phyloP scores from a whole-genome alignment of 92 coral and sea anemone genomes.

The Phenganax subtilis region DNA sequence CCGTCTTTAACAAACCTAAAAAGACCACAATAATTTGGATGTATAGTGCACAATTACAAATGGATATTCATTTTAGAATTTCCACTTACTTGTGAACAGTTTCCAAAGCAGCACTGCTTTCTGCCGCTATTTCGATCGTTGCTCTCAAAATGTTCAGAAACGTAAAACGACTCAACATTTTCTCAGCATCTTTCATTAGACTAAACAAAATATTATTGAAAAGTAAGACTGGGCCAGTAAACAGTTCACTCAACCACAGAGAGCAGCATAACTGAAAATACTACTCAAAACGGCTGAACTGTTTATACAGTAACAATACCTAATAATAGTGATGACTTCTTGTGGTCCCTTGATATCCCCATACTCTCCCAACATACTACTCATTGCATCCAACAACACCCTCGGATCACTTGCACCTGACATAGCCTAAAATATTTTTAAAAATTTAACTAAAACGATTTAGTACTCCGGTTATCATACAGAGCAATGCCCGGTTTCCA shows the following conservation, averaged over 20 bases:
- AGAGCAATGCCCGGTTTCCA: no score
- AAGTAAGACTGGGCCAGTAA: neutral
- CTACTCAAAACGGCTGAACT: neutral
- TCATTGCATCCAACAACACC: conserved; percentile 75
- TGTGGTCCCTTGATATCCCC: conserved; percentile 92
- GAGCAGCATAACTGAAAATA: neutral
- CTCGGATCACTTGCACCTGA: conserved; percentile 81
- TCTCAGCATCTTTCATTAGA: conserved; percentile 91
- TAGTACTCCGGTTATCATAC: no score
- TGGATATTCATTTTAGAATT: neutral
- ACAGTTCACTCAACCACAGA: neutral
- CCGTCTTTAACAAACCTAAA: conserved; percentile 76
- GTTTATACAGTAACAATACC: conserved; percentile 36
- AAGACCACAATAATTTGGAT: neutral
- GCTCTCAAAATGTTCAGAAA: conserved; percentile 83
- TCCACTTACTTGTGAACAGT: conserved; percentile 76
- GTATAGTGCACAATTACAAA: neutral
- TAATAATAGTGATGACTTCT: conserved; percentile 75
- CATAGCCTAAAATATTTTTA: conserved; percentile 50
- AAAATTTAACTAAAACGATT: no score
- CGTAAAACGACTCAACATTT: conserved; percentile 80
- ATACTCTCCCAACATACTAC: conserved; percentile 73
- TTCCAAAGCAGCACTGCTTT: conserved; percentile 61
- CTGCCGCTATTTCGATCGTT: conserved; percentile 69
- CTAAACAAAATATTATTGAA: conserved; percentile 36